Evolutionary conservation across 37 sponge, comb jelly and placozoan genomes (phyloP).

Genomic region (Aplysina aerophoba): DNA sequence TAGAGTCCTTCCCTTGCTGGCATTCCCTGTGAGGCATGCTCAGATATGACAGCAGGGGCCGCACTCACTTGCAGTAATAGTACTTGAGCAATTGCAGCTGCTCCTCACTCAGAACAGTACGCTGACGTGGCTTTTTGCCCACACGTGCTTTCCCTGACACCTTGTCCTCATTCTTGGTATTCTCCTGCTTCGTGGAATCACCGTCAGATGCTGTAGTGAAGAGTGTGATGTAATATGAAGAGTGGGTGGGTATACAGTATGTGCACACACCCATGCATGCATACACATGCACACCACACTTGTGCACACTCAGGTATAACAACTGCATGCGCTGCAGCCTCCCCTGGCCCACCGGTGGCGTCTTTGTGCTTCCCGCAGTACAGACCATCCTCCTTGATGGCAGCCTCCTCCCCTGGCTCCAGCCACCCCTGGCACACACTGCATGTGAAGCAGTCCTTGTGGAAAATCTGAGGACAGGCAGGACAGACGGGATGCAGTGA

Average conservation of each 20-base stretch:
- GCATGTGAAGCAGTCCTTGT: slow-evolving; percentile 82
- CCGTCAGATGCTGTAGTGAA: neutral
- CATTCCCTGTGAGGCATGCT: neutral
- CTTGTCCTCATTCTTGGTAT: neutral
- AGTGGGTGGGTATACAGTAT: neutral
- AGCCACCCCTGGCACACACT: slow-evolving; percentile 55
- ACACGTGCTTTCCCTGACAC: neutral
- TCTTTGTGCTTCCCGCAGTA: slow-evolving; percentile 42
- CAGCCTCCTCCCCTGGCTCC: slow-evolving; percentile 67
- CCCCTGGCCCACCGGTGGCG: neutral
- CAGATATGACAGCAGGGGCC: neutral
- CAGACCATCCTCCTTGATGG: slow-evolving; percentile 46
- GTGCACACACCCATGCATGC: slow-evolving; percentile 18
- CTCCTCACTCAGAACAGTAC: slow-evolving; percentile 94
- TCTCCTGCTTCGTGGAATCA: neutral
- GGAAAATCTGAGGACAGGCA: slow-evolving; percentile 47
- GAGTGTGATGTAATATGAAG: neutral
- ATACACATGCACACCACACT: slow-evolving; percentile 27
- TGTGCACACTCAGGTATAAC: slow-evolving; percentile 33
- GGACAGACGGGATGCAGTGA: no score
- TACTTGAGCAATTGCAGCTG: slow-evolving; percentile 82
- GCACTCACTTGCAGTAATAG: slow-evolving; percentile 13
- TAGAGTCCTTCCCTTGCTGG: no score
- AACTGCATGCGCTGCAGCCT: neutral
- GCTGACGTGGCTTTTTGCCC: slow-evolving; percentile 86